Conservation (phyloP, 2,888 invertebrate genomes). For the Trichogramma dendrolimi region DNA sequence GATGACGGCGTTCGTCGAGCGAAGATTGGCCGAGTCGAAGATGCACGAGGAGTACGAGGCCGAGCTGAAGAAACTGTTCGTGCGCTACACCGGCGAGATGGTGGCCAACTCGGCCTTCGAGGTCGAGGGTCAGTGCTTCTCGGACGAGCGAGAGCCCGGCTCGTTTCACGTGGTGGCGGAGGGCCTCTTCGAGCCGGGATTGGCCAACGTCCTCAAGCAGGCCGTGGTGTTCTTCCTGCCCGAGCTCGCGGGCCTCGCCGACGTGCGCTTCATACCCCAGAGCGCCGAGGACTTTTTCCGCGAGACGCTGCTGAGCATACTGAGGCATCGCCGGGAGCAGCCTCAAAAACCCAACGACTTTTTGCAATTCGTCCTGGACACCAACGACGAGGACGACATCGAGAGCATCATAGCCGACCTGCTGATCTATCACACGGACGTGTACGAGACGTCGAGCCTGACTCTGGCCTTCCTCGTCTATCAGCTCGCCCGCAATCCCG, state of each 20-base stretch:
- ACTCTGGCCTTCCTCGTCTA: conserved; percentile 52
- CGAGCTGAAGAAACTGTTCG: conserved; percentile 35
- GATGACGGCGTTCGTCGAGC: conserved; percentile 30
- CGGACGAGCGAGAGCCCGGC: conserved; percentile 24
- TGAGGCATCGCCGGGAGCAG: conserved; percentile 35
- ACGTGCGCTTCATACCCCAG: conserved; percentile 27
- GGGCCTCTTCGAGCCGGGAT: conserved; percentile 33
- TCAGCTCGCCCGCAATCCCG: conserved; percentile 51
- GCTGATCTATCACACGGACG: conserved; percentile 55
- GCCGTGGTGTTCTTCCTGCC: conserved; percentile 29
- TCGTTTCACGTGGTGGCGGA: conserved; percentile 28
- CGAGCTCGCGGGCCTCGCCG: conserved; percentile 17
- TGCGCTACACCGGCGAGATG: conserved; percentile 37
- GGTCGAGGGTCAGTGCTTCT: conserved; percentile 39
- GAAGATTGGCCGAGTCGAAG: conserved; percentile 15
- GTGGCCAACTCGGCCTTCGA: conserved; percentile 37
- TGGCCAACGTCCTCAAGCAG: conserved; percentile 22
- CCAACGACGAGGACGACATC: conserved; percentile 39
- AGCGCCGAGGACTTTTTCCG: conserved; percentile 36
- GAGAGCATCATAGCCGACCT: conserved; percentile 50
- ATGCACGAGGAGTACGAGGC: conserved; percentile 21
- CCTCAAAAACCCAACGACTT: conserved; percentile 50
- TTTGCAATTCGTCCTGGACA: conserved; percentile 51
- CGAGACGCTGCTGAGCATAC: conserved; percentile 30
- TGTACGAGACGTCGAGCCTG: conserved; percentile 56